A percentile compares a stretch with the other conserved stretches of the same genome.
Conservation (phyloP, 1,140 invertebrate genomes). For the Formica exsecta region DNA sequence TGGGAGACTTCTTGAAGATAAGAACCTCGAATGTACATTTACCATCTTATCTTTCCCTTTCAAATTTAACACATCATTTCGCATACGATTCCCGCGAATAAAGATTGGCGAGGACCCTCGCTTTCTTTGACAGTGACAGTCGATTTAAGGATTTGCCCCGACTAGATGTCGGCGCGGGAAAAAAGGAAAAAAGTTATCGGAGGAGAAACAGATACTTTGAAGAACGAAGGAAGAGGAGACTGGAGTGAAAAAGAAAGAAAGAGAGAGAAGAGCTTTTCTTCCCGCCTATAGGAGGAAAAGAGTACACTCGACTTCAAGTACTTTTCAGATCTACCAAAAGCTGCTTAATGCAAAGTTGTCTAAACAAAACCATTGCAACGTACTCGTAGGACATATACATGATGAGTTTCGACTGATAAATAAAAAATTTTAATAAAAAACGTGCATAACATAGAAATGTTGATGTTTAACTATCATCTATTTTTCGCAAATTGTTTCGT, state of each 20-base stretch:
- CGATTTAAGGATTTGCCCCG: slow-evolving; percentile 72
- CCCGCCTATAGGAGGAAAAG: slow-evolving; percentile 54
- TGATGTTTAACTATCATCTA: neutral
- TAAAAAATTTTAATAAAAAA: neutral
- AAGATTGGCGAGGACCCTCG: slow-evolving; percentile 60
- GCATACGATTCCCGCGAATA: slow-evolving; percentile 66
- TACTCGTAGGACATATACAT: neutral
- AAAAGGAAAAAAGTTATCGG: slow-evolving; percentile 68
- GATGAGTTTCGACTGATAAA: neutral
- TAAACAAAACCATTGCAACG: slow-evolving; percentile 68
- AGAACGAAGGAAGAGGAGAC: slow-evolving; percentile 1
- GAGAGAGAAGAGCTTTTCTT: slow-evolving; percentile 45
- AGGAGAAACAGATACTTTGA: slow-evolving; percentile 75
- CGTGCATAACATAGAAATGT: neutral
- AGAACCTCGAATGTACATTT: slow-evolving; percentile 29
- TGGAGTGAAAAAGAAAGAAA: neutral
- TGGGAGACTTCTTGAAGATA: slow-evolving; percentile 21
- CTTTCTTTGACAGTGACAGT: slow-evolving; percentile 71
- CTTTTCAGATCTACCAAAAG: slow-evolving; percentile 77
- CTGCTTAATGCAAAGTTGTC: slow-evolving; percentile 73
- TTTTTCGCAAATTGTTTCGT: slow-evolving; percentile 4
- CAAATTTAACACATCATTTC: slow-evolving; percentile 75
- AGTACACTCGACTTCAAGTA: slow-evolving; percentile 76
- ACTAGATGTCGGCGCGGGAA: slow-evolving; percentile 52
- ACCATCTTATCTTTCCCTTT: slow-evolving; percentile 48